Percentiles rank a stretch among this genome's conserved stretches.
Evolutionary conservation across 1,140 invertebrate genomes (phyloP).

Genomic region (Eriosoma lanigerum): DNA sequence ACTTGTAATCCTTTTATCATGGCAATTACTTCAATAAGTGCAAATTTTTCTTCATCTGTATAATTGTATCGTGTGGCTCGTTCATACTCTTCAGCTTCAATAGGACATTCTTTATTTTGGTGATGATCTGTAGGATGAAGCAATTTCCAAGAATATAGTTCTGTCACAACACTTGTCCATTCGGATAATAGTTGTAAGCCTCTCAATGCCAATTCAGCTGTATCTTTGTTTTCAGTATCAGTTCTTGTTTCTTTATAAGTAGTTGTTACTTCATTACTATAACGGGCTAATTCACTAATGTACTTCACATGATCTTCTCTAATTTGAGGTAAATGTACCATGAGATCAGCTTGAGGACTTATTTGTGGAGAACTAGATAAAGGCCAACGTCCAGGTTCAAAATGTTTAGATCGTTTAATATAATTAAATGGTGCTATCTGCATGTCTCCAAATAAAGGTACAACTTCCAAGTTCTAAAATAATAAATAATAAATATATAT

Average conservation of each 20-base stretch:
- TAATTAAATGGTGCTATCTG: constrained; percentile 99
- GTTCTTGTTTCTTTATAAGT: constrained; percentile 91
- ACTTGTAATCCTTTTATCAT: constrained; percentile 99
- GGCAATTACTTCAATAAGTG: constrained; percentile 96
- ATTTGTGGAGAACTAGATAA: constrained; percentile 76
- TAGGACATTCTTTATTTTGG: constrained; percentile 91
- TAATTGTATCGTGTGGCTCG: constrained; percentile 98
- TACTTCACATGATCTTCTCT: constrained; percentile 97
- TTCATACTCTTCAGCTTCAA: constrained; percentile 99
- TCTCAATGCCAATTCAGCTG: constrained; percentile 85
- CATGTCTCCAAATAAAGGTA: constrained; percentile 99
- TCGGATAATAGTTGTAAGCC: constrained; percentile 92
- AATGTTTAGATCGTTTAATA: constrained; percentile 92
- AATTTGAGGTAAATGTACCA: constrained; percentile 92
- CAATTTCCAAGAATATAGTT: constrained; percentile 97
- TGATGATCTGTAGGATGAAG: constrained; percentile 97
- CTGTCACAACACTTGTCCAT: constrained; percentile 97
- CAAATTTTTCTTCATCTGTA: constrained; percentile 95
- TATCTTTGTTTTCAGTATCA: constrained; percentile 90
- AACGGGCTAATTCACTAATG: constrained; percentile 92
- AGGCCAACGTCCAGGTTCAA: constrained; percentile 91
- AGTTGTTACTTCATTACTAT: constrained; percentile 88
- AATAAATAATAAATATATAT: constrained; percentile 33
- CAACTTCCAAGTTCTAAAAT: constrained; percentile 86
- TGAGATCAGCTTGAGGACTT: constrained; percentile 93